A percentile compares a stretch with the other conserved stretches of the same genome.
Conservation (phyloP, 1,140 invertebrate species). For the Lethocerus indicus region DNA sequence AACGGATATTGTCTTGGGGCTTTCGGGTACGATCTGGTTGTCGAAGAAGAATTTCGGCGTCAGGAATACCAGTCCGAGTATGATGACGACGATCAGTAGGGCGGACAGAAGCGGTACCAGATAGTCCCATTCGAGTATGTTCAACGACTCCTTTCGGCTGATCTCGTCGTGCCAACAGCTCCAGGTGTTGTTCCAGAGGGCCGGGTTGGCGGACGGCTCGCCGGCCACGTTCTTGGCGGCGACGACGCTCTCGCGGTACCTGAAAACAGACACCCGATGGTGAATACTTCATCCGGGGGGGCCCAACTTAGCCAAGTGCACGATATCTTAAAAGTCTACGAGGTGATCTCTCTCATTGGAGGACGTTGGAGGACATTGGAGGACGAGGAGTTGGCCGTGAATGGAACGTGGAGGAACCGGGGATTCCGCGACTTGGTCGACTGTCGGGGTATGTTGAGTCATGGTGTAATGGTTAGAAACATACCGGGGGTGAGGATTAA, state of each 20-base stretch:
- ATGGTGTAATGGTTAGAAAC: no score
- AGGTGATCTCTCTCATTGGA: no score
- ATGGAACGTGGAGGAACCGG: no score
- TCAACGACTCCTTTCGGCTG: neutral
- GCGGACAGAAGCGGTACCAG: neutral
- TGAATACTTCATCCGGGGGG: no score
- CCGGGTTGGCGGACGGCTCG: slow-evolving; percentile 37
- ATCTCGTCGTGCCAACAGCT: slow-evolving; percentile 30
- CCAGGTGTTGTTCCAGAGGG: slow-evolving; percentile 33
- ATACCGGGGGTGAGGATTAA: no score
- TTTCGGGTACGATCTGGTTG: neutral
- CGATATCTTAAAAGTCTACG: no score
- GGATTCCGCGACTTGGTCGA: no score
- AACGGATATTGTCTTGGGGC: neutral
- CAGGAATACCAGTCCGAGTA: neutral
- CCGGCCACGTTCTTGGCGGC: slow-evolving; percentile 29
- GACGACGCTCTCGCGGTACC: slow-evolving; percentile 24
- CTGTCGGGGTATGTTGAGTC: no score
- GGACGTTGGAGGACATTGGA: no score
- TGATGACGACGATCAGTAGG: neutral
- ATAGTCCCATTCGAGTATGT: neutral
- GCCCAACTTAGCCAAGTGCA: no score
- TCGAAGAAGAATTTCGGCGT: neutral
- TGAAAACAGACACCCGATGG: no score
- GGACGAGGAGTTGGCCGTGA: no score